Percentiles rank a stretch among this genome's conserved stretches.
Conservation (phyloP, 2,113 vertebrate species). For the Cavia porcellus region DNA sequence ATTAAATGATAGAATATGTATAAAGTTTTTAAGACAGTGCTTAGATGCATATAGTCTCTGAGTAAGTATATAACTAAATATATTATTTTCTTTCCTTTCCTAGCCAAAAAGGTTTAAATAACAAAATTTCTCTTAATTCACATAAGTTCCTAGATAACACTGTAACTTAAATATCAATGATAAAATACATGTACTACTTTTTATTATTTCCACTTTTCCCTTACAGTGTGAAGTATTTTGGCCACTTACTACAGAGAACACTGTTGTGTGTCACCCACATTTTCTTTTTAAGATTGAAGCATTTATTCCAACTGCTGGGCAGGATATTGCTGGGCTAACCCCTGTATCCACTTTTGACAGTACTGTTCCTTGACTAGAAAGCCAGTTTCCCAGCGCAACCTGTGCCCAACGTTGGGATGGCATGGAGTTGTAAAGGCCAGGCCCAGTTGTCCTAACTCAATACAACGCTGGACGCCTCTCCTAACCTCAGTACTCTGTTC, state of each 20-base stretch:
- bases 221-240: slow-evolving; percentile 33
- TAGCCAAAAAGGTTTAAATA: slow-evolving; percentile 13
- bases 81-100: background rate
- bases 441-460: accelerated
- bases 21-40: background rate
- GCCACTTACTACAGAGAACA: background rate
- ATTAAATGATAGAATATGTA: background rate
- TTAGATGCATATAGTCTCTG: background rate
- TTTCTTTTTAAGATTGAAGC: background rate
- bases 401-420: accelerated
- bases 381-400: background rate
- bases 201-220: background rate
- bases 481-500: background rate
- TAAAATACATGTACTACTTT: background rate
- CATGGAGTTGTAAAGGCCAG: background rate
- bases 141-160: background rate
- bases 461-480: background rate
- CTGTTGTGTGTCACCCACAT: background rate
- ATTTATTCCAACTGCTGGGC: background rate
- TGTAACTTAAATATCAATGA: slow-evolving; percentile 22
- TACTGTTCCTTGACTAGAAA: background rate
- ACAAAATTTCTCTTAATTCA: background rate
- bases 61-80: background rate
- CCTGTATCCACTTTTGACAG: background rate
- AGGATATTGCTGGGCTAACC: background rate